A percentile compares a stretch with the other conserved stretches of the same genome.
Conservation (phyloP, 2,113 vertebrate genomes). For the Spea multiplicata region DNA sequence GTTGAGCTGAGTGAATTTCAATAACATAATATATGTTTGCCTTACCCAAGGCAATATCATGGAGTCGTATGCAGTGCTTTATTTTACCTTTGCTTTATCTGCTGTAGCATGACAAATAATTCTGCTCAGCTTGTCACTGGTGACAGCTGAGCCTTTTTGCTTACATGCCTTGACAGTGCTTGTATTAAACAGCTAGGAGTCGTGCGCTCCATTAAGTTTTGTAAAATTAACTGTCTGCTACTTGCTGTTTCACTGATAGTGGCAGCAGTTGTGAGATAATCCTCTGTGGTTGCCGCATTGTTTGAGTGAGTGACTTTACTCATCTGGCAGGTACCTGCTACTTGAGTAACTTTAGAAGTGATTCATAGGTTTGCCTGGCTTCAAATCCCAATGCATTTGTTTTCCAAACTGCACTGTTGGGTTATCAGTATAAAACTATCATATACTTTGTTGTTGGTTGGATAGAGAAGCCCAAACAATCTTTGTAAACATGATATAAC, state of each 20-base stretch:
- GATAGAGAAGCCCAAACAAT: too few relatives aligned
- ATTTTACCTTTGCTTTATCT: slow-evolving; percentile 62
- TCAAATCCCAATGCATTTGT: slow-evolving; percentile 39
- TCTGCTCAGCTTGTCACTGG: slow-evolving; percentile 65
- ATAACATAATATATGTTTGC: too few relatives aligned
- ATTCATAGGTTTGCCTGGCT: slow-evolving; percentile 26
- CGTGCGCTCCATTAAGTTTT: slow-evolving; percentile 76
- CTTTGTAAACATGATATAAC: too few relatives aligned
- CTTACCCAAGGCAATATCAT: slow-evolving; percentile 15
- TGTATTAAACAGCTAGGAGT: slow-evolving; percentile 70
- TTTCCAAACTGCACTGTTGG: slow-evolving; percentile 7
- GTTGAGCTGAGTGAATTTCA: too few relatives aligned
- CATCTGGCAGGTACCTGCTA: slow-evolving; percentile 43
- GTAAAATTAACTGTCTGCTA: slow-evolving; percentile 76
- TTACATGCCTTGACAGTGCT: slow-evolving; percentile 72
- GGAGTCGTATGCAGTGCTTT: slow-evolving; percentile 50
- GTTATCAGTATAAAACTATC: neutral
- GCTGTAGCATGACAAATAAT: slow-evolving; percentile 72
- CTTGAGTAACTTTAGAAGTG: slow-evolving; percentile 34
- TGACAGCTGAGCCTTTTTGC: slow-evolving; percentile 71
- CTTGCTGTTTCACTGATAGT: slow-evolving; percentile 63
- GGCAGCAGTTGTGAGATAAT: slow-evolving; percentile 61
- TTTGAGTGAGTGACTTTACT: slow-evolving; percentile 51
- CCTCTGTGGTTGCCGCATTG: slow-evolving; percentile 54
- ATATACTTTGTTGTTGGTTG: too few relatives aligned